Percentiles rank a stretch among this genome's conserved stretches.
Conservation (phyloP, 2,113 vertebrate genomes). For the Suricata suricatta region DNA sequence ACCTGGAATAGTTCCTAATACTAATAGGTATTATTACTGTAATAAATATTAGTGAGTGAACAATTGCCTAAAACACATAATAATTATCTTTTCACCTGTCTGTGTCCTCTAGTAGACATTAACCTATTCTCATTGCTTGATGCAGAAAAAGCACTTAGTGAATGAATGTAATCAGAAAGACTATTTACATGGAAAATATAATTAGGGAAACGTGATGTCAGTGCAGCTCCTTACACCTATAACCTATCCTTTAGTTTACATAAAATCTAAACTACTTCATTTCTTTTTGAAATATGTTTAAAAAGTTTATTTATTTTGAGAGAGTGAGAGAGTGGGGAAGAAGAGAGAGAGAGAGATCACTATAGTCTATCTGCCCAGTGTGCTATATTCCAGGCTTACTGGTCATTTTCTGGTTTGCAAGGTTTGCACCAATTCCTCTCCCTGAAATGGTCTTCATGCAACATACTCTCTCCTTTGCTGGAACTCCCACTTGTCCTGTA, state of each 20-base stretch:
- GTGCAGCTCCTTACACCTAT: neutral
- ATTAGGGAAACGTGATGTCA: neutral
- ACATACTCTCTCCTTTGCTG: neutral
- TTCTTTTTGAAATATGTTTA: neutral
- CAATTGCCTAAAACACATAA: neutral
- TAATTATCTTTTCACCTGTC: neutral
- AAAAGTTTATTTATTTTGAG: no score
- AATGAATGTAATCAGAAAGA: neutral
- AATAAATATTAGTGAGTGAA: neutral
- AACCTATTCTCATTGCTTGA: neutral
- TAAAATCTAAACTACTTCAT: neutral
- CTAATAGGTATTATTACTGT: neutral
- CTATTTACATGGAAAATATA: neutral
- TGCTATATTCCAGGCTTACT: neutral
- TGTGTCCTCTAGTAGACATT: neutral
- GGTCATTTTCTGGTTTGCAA: neutral
- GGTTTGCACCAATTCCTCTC: neutral
- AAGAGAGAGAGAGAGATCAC: neutral
- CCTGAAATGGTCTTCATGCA: neutral
- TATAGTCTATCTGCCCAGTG: accelerated
- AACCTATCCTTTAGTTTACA: neutral
- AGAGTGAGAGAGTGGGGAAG: no score
- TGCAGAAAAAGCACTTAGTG: neutral
- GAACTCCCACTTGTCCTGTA: neutral
- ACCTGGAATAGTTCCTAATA: neutral